A percentile compares a stretch with the other conserved stretches of the same genome.
Conservation (phyloP, 2,113 vertebrate species). For the Rhipidura dahli region DNA sequence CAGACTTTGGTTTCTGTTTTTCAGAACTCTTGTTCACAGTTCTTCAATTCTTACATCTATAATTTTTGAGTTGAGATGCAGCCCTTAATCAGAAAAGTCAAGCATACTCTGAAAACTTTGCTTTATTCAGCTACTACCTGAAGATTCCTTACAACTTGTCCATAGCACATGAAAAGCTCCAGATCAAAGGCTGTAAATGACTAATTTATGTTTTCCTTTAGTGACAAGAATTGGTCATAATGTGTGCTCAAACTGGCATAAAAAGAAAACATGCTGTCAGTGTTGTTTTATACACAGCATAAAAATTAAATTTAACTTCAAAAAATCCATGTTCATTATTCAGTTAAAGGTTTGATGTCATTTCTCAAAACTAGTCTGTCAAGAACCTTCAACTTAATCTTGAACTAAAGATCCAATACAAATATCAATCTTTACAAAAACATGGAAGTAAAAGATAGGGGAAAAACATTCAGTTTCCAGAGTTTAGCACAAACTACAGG, state of each 20-base stretch:
- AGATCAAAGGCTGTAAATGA: background rate
- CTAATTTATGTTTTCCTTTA: background rate
- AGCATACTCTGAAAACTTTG: background rate
- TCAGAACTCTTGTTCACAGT: background rate
- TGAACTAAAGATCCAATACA: background rate
- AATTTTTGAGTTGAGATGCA: background rate
- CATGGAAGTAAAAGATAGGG: background rate
- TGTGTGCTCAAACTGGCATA: background rate
- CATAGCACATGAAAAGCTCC: background rate
- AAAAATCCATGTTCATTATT: background rate
- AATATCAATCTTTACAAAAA: background rate
- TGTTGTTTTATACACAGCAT: background rate
- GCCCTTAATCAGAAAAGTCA: background rate
- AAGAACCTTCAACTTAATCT: background rate
- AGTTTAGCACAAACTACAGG: background rate
- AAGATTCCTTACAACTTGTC: background rate
- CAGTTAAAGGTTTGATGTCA: background rate
- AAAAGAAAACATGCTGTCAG: background rate
- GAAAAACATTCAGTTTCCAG: background rate
- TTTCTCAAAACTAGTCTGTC: background rate
- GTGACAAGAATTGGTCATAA: background rate
- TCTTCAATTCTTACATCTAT: background rate
- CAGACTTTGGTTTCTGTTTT: background rate
- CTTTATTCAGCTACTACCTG: background rate
- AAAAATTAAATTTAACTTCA: background rate